These are phyloP conservation scores for Platichthys flesus DNA, from an alignment of 2,113 vertebrate species.

Conservation along the genomic window DNA sequence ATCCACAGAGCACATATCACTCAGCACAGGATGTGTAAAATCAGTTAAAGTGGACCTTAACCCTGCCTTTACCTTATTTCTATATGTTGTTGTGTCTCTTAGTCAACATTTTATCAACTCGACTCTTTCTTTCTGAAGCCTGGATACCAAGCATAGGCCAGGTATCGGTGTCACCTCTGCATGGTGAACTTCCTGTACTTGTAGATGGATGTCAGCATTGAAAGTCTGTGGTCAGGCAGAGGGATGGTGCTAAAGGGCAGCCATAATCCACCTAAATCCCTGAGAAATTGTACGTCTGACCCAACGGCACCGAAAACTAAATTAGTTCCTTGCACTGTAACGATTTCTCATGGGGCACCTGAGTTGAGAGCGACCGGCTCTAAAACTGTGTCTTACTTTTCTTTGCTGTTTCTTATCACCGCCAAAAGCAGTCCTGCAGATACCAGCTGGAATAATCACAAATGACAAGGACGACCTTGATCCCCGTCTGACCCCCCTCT, in stretches of 20 bases:
- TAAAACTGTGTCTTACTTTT: constrained; percentile 48
- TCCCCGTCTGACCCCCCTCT: constrained; percentile 64
- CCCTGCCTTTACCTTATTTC: background rate
- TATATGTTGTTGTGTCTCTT: background rate
- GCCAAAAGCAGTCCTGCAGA: constrained; percentile 56
- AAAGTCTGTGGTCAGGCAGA: constrained; percentile 49
- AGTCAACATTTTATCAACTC: background rate
- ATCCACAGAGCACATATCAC: no score
- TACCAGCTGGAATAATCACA: constrained; percentile 70
- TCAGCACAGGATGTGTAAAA: no score
- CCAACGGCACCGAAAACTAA: constrained; percentile 69
- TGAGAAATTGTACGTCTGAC: constrained; percentile 71
- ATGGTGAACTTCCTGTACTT: background rate
- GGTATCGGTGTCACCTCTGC: background rate
- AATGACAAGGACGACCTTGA: constrained; percentile 78
- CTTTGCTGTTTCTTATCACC: constrained; percentile 69
- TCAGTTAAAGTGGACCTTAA: no score
- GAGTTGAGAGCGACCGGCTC: constrained; percentile 52
- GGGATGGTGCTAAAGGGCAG: constrained; percentile 52
- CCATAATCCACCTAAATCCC: constrained; percentile 75
- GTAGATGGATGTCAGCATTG: constrained; percentile 16
- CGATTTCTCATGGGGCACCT: constrained; percentile 60
- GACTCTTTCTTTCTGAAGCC: background rate
- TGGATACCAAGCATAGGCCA: background rate
- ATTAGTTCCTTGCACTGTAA: constrained; percentile 69